Percentiles rank a stretch among this genome's conserved stretches.
Conservation (phyloP, 2,797 vertebrate genomes). For the Eulemur coronatus region DNA sequence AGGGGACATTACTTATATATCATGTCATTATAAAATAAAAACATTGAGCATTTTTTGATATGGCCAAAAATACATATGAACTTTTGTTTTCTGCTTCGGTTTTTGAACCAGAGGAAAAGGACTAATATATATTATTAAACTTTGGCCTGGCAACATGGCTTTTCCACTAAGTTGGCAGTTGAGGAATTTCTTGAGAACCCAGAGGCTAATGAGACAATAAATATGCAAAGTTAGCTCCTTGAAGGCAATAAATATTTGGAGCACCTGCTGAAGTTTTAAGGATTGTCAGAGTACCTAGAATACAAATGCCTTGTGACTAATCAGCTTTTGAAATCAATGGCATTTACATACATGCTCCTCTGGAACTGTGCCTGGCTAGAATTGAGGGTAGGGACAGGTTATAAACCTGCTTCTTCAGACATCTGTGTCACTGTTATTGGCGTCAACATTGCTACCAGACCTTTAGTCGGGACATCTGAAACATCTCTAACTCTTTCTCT, state of each 20-base stretch:
- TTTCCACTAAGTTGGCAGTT: background rate
- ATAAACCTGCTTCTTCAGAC: background rate
- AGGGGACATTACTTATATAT: background rate
- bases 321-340: background rate
- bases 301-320: background rate
- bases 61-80: background rate
- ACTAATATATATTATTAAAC: background rate
- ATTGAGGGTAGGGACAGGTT: background rate
- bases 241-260: background rate
- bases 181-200: background rate
- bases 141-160: background rate
- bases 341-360: background rate
- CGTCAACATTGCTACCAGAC: background rate
- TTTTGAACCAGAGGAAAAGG: background rate
- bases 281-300: background rate
- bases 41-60: background rate
- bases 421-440: background rate
- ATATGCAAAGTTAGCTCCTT: background rate
- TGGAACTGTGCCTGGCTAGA: background rate
- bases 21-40: conserved; percentile 1
- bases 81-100: background rate
- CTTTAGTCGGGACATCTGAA: background rate
- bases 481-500: background rate
- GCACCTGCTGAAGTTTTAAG: background rate
- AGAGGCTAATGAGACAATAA: background rate